These are phyloP conservation scores for Drosophila pseudotakahashii DNA, from an alignment of 2,888 invertebrate genomes.

Conservation along the genomic window DNA sequence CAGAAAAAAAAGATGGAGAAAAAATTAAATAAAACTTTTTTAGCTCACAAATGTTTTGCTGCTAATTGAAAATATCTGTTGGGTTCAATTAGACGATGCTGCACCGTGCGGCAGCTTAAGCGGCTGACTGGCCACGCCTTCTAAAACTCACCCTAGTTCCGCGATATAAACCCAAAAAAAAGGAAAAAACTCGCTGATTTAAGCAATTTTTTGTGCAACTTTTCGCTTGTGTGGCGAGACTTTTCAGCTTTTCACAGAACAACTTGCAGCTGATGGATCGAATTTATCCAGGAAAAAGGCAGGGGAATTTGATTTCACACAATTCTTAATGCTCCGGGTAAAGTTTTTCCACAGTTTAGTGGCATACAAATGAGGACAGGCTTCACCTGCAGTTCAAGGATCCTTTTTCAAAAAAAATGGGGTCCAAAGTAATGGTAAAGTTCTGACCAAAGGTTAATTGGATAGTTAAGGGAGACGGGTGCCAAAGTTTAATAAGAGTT, in stretches of 20 bases:
- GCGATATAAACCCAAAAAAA: conserved; percentile 26
- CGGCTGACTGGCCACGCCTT: conserved; percentile 37
- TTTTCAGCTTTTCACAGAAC: conserved; percentile 66
- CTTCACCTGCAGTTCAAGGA: conserved; percentile 57
- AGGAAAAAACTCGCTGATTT: conserved; percentile 63
- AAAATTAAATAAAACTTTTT: conserved; percentile 74
- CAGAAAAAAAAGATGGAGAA: conserved; percentile 39
- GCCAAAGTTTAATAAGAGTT: conserved; percentile 10
- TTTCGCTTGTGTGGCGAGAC: conserved; percentile 57
- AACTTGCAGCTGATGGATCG: conserved; percentile 44
- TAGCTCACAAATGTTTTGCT: conserved; percentile 81
- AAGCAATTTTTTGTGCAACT: conserved; percentile 60
- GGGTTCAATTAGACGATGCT: conserved; percentile 82
- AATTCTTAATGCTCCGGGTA: conserved; percentile 62
- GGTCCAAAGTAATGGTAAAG: not conserved
- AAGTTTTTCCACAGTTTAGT: conserved; percentile 64
- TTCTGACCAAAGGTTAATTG: conserved; percentile 32
- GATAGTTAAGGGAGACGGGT: conserved; percentile 5
- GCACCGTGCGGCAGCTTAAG: conserved; percentile 63
- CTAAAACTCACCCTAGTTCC: no score
- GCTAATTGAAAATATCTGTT: conserved; percentile 84
- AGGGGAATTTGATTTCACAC: conserved; percentile 48
- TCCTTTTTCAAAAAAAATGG: not conserved
- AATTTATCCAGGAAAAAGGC: conserved; percentile 12
- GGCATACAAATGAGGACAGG: conserved; percentile 68